phyloP scores from a whole-genome alignment of 2,888 invertebrate species.

The Noctua fimbriata region DNA sequence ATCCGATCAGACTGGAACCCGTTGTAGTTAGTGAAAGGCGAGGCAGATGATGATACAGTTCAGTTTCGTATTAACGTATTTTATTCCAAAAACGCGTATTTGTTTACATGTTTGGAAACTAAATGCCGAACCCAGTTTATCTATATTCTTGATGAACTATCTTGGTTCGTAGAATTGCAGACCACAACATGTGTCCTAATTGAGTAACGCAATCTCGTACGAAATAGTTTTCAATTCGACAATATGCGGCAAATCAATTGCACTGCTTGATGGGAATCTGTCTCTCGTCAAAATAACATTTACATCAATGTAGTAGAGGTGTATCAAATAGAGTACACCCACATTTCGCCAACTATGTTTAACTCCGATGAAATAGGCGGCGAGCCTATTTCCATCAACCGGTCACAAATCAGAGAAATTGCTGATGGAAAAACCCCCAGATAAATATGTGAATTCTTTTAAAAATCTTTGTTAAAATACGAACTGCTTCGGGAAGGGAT shows the following conservation, averaged over 20 bases:
- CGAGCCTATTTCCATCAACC: background rate
- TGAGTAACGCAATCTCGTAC: slow-evolving; percentile 13
- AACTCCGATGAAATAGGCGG: background rate
- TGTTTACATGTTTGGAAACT: slow-evolving; percentile 1
- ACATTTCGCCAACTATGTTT: background rate
- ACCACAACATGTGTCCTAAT: slow-evolving; percentile 25
- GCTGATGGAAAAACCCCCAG: too few relatives aligned
- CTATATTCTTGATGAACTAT: slow-evolving; percentile 9
- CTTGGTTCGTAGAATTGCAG: slow-evolving; percentile 23
- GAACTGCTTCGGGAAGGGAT: background rate
- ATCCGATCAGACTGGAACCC: too few relatives aligned
- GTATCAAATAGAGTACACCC: background rate
- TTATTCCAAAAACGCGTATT: background rate
- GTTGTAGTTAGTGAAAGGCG: too few relatives aligned
- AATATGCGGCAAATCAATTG: background rate
- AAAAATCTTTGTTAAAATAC: background rate
- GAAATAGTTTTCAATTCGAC: slow-evolving; percentile 26
- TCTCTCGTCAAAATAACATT: background rate
- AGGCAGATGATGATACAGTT: background rate
- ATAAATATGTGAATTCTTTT: background rate
- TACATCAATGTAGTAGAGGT: background rate
- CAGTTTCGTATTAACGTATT: background rate
- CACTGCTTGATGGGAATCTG: background rate
- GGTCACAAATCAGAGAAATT: too few relatives aligned
- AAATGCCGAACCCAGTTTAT: background rate